A percentile compares a stretch with the other conserved stretches of the same genome.
phyloP scores from a whole-genome alignment of 2,113 vertebrate genomes.

The Nannobrachium achirus region DNA sequence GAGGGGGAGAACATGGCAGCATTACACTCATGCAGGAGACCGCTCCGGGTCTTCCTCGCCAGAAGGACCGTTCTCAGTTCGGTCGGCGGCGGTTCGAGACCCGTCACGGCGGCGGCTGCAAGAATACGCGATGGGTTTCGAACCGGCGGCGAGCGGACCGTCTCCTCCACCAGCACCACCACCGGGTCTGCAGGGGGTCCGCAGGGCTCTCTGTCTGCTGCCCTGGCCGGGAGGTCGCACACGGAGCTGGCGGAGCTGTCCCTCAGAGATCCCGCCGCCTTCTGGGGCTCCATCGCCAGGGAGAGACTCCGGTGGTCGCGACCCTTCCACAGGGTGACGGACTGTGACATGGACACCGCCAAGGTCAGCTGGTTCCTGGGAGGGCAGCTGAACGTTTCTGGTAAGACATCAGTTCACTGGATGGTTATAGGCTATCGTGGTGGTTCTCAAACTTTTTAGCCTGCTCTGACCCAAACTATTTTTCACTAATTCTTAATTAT shows the following conservation, averaged over 20 bases:
- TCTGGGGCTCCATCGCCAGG: slow-evolving; percentile 85
- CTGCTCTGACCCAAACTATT: too few species aligned
- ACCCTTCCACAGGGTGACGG: slow-evolving; percentile 81
- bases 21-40: too few species aligned
- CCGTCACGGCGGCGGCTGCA: too few species aligned
- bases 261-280: slow-evolving; percentile 77
- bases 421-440: too few species aligned
- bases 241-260: slow-evolving; percentile 76
- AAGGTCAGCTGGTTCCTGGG: slow-evolving; percentile 87
- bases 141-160: background rate
- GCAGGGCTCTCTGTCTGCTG: background rate
- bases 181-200: background rate
- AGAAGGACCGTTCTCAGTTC: too few species aligned
- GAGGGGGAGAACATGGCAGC: too few species aligned
- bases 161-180: background rate
- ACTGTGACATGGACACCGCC: slow-evolving; percentile 75
- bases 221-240: slow-evolving; percentile 60
- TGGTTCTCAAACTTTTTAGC: too few species aligned
- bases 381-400: slow-evolving; percentile 88
- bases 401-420: slow-evolving; percentile 69
- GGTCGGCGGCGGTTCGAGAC: too few species aligned
- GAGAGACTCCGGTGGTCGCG: slow-evolving; percentile 81
- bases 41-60: too few species aligned
- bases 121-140: background rate
- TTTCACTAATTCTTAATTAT: too few species aligned